Percentiles rank a stretch among this genome's conserved stretches.
Conservation (phyloP, 1,140 invertebrate species). For the Heliconius himera region DNA sequence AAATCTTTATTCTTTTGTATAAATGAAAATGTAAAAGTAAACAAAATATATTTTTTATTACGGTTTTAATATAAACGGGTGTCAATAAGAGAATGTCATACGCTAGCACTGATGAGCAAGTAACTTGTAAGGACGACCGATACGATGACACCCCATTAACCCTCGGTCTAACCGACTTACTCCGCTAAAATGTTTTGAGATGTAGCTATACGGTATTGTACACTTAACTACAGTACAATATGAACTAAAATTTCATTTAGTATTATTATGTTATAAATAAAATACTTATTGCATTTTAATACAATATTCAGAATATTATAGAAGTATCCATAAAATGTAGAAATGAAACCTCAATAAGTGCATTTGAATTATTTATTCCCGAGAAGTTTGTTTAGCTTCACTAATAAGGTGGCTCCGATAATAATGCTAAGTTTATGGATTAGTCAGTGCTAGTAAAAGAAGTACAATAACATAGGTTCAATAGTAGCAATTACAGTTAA, state of each 20-base stretch:
- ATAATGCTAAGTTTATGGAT: conserved; percentile 3
- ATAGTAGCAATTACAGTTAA: background rate
- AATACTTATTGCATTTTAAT: background rate
- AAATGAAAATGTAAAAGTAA: background rate
- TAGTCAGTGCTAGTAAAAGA: background rate
- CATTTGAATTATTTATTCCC: conserved; percentile 7
- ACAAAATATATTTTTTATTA: conserved; percentile 35
- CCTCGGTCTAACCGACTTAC: conserved; percentile 60
- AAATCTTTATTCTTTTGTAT: background rate
- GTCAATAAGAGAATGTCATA: conserved; percentile 63
- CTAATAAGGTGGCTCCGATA: conserved; percentile 1
- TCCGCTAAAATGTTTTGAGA: conserved; percentile 68
- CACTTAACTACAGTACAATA: conserved; percentile 22
- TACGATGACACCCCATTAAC: conserved; percentile 77
- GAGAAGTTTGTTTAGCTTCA: conserved; percentile 7
- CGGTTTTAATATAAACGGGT: conserved; percentile 56
- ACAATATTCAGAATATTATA: background rate
- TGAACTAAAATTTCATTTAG: background rate
- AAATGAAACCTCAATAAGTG: background rate
- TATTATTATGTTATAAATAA: background rate
- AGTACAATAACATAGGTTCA: background rate
- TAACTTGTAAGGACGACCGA: conserved; percentile 65
- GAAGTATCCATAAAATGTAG: background rate
- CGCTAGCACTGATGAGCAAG: conserved; percentile 62
- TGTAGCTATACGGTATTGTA: conserved; percentile 32